These are phyloP conservation scores for Leucozona laternaria DNA, from an alignment of 2,888 invertebrate species.

Conservation along the genomic window DNA sequence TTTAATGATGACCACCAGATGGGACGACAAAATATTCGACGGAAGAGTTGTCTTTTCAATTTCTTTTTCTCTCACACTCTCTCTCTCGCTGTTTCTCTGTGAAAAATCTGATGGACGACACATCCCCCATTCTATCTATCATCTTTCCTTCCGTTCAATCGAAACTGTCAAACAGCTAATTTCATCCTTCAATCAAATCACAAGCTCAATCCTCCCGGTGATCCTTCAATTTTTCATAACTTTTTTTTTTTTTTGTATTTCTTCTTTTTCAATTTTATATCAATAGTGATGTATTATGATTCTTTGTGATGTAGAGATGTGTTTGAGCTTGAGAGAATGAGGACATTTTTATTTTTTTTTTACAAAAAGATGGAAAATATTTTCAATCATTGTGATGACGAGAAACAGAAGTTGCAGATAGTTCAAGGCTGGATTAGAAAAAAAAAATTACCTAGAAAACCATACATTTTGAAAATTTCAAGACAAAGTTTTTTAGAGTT, in stretches of 20 bases:
- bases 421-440: conserved; percentile 9
- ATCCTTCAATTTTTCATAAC: conserved; percentile 75
- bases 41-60: not conserved
- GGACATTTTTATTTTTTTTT: conserved; percentile 26
- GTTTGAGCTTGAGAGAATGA: not conserved
- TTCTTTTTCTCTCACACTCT: conserved; percentile 1
- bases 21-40: conserved; percentile 21
- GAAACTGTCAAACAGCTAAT: conserved; percentile 81
- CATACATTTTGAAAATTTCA: not conserved
- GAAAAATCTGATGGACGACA: conserved; percentile 4
- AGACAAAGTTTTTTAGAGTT: too few species aligned
- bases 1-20: conserved; percentile 67
- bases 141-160: conserved; percentile 78
- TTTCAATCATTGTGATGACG: conserved; percentile 73
- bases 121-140: conserved; percentile 13
- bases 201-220: conserved; percentile 72
- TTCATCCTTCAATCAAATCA: conserved; percentile 82
- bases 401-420: conserved; percentile 65
- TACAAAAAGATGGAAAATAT: conserved; percentile 65
- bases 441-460: not conserved
- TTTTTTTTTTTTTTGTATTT: conserved; percentile 4
- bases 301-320: not conserved
- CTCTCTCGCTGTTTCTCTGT: not conserved
- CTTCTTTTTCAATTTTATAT: conserved; percentile 67
- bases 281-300: conserved; percentile 50